These are phyloP conservation scores for Heliconius charithonia DNA, from an alignment of 2,888 invertebrate species.

Conservation along the genomic window DNA sequence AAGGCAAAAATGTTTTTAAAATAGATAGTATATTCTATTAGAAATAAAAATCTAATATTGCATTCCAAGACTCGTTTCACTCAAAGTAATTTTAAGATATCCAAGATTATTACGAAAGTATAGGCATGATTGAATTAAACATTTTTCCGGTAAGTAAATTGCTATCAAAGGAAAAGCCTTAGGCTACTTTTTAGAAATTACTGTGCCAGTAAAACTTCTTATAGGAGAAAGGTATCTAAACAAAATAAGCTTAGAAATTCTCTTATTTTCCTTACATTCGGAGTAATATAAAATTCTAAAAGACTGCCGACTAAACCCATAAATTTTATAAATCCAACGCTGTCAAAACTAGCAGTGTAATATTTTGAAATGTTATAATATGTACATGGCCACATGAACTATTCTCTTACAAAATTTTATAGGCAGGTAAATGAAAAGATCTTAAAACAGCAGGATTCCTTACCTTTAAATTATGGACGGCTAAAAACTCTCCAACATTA, in stretches of 20 bases:
- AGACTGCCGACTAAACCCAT: constrained; percentile 19
- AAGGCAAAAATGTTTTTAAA: background rate
- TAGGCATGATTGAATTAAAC: constrained; percentile 45
- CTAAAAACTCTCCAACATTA: constrained; percentile 12
- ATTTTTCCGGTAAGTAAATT: constrained; percentile 47
- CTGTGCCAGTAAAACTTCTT: constrained; percentile 36
- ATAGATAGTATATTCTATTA: background rate
- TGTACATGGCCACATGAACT: background rate
- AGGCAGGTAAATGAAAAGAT: background rate
- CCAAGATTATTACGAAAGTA: constrained; percentile 28
- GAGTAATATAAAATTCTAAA: constrained; percentile 26
- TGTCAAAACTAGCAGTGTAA: constrained; percentile 11
- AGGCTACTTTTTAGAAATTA: constrained; percentile 44
- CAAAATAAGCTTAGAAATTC: constrained; percentile 32
- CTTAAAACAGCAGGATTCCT: background rate
- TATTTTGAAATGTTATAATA: constrained; percentile 12
- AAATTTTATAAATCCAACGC: constrained; percentile 15
- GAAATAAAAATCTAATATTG: background rate
- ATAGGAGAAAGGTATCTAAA: constrained; percentile 35
- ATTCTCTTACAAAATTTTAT: background rate
- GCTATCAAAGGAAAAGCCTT: constrained; percentile 44
- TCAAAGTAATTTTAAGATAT: constrained; percentile 17
- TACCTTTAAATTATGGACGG: background rate
- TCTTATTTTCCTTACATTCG: constrained; percentile 27
- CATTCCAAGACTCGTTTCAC: constrained; percentile 3